phyloP scores from a whole-genome alignment of 2,113 vertebrate species.

The Rostratula benghalensis region DNA sequence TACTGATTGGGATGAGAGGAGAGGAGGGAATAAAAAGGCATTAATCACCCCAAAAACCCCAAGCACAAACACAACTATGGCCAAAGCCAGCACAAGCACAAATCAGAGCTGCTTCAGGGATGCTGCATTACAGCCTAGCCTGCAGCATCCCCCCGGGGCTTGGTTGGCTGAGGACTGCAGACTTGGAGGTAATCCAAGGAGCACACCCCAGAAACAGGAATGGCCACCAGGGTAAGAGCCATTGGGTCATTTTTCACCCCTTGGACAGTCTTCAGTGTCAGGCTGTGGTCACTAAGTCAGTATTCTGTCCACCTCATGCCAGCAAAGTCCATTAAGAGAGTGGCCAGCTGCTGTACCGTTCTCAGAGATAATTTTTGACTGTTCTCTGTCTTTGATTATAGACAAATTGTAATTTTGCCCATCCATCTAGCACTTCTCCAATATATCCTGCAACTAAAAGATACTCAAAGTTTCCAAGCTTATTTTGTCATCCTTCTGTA shows the following conservation, averaged over 20 bases:
- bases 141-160: not conserved
- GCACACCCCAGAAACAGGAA: accelerated
- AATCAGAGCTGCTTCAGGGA: not conserved
- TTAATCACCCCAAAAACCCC: not conserved
- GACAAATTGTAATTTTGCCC: not conserved
- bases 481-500: not conserved
- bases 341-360: not conserved
- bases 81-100: not conserved
- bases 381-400: not conserved
- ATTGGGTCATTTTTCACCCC: not conserved
- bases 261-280: not conserved
- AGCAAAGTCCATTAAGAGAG: not conserved
- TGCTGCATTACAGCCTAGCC: not conserved
- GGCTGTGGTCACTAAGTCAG: not conserved
- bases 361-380: not conserved
- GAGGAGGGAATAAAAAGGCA: not conserved
- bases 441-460: not conserved
- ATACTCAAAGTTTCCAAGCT: not conserved
- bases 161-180: not conserved
- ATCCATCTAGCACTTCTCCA: not conserved
- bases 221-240: not conserved
- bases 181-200: not conserved
- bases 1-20: not conserved
- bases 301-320: not conserved
- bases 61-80: not conserved